A percentile compares a stretch with the other conserved stretches of the same genome.
Conservation (phyloP, 2,888 invertebrate species). For the Aelia acuminata region DNA sequence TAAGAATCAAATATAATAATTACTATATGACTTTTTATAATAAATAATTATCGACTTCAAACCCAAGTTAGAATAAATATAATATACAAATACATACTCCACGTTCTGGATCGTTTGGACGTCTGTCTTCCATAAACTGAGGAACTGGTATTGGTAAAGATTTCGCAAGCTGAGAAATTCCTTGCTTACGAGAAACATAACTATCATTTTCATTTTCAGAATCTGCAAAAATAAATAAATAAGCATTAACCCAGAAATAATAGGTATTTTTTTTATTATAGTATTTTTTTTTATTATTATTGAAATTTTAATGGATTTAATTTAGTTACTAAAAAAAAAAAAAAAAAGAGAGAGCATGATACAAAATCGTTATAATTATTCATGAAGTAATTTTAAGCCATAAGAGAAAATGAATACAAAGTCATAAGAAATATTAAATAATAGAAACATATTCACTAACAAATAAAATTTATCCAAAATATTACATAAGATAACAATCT, state of each 20-base stretch:
- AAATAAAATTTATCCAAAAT: neutral
- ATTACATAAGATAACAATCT: neutral
- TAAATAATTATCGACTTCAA: too few species aligned
- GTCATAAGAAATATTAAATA: neutral
- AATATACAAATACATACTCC: constrained; percentile 35
- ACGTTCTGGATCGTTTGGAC: constrained; percentile 27
- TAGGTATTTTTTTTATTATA: neutral
- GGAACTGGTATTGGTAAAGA: constrained; percentile 87
- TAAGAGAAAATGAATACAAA: too few species aligned
- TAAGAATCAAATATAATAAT: too few species aligned
- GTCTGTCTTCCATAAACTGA: constrained; percentile 70
- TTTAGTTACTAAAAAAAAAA: too few species aligned
- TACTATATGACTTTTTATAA: too few species aligned
- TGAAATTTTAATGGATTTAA: neutral
- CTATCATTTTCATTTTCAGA: constrained; percentile 76
- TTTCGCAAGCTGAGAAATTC: constrained; percentile 76
- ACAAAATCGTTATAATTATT: neutral
- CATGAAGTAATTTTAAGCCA: neutral
- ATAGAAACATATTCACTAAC: neutral
- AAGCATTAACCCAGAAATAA: constrained; percentile 52
- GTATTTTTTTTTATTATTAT: neutral
- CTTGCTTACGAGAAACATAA: constrained; percentile 71
- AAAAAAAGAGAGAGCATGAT: neutral
- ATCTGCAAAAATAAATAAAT: constrained; percentile 67
- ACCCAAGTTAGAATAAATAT: too few species aligned